Conservation (phyloP, 92 coral and sea anemone genomes). For the Galaxea fascicularis region DNA sequence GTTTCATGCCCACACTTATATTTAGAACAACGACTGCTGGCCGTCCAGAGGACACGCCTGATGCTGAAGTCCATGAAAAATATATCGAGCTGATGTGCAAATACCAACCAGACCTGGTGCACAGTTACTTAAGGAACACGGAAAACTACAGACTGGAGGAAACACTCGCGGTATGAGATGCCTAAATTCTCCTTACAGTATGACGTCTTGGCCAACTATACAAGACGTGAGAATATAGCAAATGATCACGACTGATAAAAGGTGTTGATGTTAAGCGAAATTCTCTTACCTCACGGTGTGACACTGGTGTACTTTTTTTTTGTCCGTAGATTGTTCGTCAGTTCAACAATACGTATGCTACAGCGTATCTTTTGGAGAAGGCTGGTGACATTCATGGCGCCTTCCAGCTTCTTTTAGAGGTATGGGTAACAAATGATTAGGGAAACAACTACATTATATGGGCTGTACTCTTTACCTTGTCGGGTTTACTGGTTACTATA, state of each 20-base stretch:
- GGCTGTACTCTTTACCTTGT: no score
- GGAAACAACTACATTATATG: background rate
- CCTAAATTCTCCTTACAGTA: background rate
- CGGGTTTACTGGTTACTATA: no score
- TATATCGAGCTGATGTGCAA: conserved; percentile 98
- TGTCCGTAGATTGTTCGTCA: conserved; percentile 89
- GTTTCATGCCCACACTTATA: no score
- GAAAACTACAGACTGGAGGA: conserved; percentile 93
- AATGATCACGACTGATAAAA: no score
- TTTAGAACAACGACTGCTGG: conserved; percentile 9
- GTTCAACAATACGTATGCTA: conserved; percentile 84
- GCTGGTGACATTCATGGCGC: conserved; percentile 99
- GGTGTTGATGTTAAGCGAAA: no score
- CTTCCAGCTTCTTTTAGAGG: conserved; percentile 94
- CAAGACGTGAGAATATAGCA: no score
- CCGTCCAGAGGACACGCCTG: conserved; percentile 82
- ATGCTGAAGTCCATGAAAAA: conserved; percentile 89
- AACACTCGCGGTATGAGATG: conserved; percentile 85
- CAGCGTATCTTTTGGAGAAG: conserved; percentile 91
- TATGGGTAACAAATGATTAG: background rate
- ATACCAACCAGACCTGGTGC: conserved; percentile 82
- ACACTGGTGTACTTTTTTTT: background rate
- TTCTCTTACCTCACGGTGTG: no score
- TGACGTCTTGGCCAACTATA: no score
- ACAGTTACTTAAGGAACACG: conserved; percentile 78